These are phyloP conservation scores for Malurus melanocephalus DNA, from an alignment of 2,113 vertebrate species.

Conservation along the genomic window DNA sequence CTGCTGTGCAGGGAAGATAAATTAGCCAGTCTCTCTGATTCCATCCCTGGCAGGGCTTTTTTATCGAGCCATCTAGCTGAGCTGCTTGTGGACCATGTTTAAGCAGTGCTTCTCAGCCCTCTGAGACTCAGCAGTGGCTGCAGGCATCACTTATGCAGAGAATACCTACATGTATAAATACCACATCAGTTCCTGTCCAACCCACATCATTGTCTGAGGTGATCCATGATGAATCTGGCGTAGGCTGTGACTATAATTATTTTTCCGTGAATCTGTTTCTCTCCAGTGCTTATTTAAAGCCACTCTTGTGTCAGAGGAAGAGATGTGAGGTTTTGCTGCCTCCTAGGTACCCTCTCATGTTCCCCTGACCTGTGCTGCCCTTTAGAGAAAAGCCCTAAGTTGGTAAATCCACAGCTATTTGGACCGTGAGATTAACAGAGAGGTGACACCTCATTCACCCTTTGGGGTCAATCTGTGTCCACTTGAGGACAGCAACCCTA, in stretches of 20 bases:
- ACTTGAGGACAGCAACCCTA: neutral
- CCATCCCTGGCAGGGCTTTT: neutral
- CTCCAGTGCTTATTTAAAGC: neutral
- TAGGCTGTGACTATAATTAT: neutral
- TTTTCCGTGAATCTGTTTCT: neutral
- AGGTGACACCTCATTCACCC: neutral
- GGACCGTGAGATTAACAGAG: neutral
- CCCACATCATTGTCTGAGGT: neutral
- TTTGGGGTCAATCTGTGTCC: neutral
- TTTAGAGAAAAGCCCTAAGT: neutral
- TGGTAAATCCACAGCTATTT: conserved; percentile 4
- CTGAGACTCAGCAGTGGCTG: neutral
- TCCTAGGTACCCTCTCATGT: neutral
- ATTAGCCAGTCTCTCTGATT: neutral
- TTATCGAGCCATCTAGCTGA: neutral
- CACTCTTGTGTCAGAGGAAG: neutral
- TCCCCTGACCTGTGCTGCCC: neutral
- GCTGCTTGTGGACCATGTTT: neutral
- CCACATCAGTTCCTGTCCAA: neutral
- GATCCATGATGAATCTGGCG: neutral
- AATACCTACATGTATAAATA: neutral
- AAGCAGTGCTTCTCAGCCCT: neutral
- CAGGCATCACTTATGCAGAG: neutral
- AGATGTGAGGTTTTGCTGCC: neutral
- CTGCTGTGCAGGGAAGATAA: neutral